phyloP scores from a whole-genome alignment of 2,888 invertebrate genomes.

The Empis livida region DNA sequence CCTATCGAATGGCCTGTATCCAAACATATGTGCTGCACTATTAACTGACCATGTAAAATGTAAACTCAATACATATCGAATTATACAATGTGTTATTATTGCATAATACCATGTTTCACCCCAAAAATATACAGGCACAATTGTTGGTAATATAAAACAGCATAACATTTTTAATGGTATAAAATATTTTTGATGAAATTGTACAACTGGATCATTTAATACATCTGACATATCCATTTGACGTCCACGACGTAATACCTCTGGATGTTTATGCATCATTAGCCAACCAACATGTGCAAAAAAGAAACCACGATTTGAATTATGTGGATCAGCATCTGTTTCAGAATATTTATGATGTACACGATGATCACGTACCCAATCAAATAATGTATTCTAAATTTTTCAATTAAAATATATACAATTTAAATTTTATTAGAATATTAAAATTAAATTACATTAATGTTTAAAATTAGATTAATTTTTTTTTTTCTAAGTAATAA shows the following conservation, averaged over 20 bases:
- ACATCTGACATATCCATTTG: conserved; percentile 77
- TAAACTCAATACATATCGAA: conserved; percentile 61
- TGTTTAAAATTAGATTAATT: background rate
- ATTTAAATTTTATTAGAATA: too few species aligned
- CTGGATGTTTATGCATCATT: conserved; percentile 78
- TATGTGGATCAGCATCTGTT: conserved; percentile 72
- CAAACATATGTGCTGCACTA: conserved; percentile 73
- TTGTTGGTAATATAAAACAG: conserved; percentile 61
- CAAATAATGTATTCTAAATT: conserved; percentile 74
- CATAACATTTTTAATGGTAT: conserved; percentile 46
- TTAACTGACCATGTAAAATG: conserved; percentile 87
- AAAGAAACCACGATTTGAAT: conserved; percentile 72
- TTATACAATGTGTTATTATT: conserved; percentile 48
- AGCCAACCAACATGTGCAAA: conserved; percentile 92
- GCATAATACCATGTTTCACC: conserved; percentile 52
- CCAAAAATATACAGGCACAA: conserved; percentile 58
- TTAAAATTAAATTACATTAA: too few species aligned
- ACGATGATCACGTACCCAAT: conserved; percentile 73
- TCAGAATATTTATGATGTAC: conserved; percentile 75
- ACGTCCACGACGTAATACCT: conserved; percentile 62
- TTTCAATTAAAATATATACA: too few species aligned
- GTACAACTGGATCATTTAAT: conserved; percentile 57
- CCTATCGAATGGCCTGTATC: conserved; percentile 60
- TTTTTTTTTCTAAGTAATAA: too few species aligned
- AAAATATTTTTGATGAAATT: conserved; percentile 68